Evolutionary conservation across 1,140 invertebrate species (phyloP), one percentile per base, ranked within the genome.

Genomic region (Hesperophylax magnus): DNA sequence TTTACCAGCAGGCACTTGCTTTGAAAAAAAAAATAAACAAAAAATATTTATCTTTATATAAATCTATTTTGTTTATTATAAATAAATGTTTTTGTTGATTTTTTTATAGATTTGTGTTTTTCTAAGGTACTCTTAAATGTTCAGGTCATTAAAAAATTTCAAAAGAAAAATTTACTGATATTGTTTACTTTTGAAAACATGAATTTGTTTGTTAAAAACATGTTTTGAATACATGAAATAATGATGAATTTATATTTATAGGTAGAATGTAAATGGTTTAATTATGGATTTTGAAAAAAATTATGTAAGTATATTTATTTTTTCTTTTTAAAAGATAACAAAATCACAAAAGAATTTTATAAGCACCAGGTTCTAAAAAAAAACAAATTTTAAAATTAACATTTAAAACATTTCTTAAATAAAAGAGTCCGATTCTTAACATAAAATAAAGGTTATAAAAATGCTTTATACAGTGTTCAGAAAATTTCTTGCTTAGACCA

Each of bases 261-360:
- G 54, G 54, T n/a, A 56, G 2, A 56, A 56, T 56, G 54, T 20
- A 8, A 56, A 56, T 56, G 54, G 18, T 56, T 56, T 56, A 18
- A 18, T 3, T 58, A 58, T 18, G 56, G 5, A 17, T 58, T 18
- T 58, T 5, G 1, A 18, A 58, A 58, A 22, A 47, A 47, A 47
- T 39, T 8, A 47, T 47, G 56, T 18, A 18, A 58, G 20, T 58
- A 18, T 18, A 18, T 58, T 18, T 58, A 18, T 58, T 58, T 58
- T 58, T 58, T 58, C 56, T 58, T 58, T 58, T 58, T 58, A n/a
- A 58, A 58, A 58, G 56, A 58, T 58, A 58, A 58, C 56, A 58
- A 58, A 58, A 58, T 58, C 56, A 58, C 56, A 58, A 58, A 58
- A 58, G 20, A 58, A 58, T 47, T 20, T 18, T 22, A 58, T 58